Evolutionary conservation across 2,888 invertebrate genomes (phyloP).

Genomic region (Stenoptilia bipunctidactyla): DNA sequence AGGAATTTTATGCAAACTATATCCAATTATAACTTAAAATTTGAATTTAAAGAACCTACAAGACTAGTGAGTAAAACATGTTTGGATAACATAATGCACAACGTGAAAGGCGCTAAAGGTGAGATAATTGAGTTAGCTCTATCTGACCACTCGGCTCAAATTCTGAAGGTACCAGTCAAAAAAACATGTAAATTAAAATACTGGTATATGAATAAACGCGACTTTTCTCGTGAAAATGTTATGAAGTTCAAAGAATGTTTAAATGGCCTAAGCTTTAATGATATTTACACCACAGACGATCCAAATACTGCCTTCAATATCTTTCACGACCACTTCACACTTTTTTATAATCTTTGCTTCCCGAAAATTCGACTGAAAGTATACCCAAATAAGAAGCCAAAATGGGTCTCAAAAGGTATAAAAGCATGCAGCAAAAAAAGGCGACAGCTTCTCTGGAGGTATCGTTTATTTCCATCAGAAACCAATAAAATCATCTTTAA

Average conservation of each 20-base stretch:
- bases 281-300: slow-evolving; percentile 11
- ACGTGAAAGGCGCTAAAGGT: slow-evolving; percentile 4
- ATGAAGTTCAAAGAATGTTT: slow-evolving; percentile 12
- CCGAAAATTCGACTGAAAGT: slow-evolving; percentile 1
- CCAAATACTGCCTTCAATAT: slow-evolving; percentile 11
- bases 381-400: slow-evolving; percentile 4
- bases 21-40: neutral
- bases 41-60: slow-evolving; percentile 4
- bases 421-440: slow-evolving; percentile 1
- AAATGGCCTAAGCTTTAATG: slow-evolving; percentile 9
- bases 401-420: slow-evolving; percentile 1
- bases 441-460: neutral
- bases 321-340: slow-evolving; percentile 9
- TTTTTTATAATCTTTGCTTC: slow-evolving; percentile 13
- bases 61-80: slow-evolving; percentile 7
- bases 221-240: slow-evolving; percentile 12
- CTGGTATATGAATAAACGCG: slow-evolving; percentile 8
- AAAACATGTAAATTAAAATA: slow-evolving; percentile 4
- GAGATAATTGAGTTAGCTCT: slow-evolving; percentile 8
- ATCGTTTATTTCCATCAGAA: neutral
- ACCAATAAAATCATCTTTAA: neutral
- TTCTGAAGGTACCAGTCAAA: slow-evolving; percentile 9
- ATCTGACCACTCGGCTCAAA: slow-evolving; percentile 12
- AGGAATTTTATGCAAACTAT: neutral
- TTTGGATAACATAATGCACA: slow-evolving; percentile 8